A percentile compares a stretch with the other conserved stretches of the same genome.
Evolutionary conservation across 1,140 invertebrate genomes (phyloP).

Genomic region (Olivierus martensii): DNA sequence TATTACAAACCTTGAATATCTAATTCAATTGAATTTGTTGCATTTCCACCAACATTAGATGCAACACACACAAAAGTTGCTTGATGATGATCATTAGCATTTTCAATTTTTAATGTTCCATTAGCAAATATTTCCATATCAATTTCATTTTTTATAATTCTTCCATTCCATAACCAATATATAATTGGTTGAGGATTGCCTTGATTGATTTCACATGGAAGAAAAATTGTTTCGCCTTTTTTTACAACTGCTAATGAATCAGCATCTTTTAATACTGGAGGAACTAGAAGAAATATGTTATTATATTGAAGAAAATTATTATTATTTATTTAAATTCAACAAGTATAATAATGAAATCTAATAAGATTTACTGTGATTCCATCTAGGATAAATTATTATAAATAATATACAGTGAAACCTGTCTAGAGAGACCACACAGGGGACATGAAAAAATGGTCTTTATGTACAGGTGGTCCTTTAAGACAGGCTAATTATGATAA

Average conservation of each 20-base stretch:
- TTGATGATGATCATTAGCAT: conserved; percentile 20
- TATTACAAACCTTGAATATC: conserved; percentile 29
- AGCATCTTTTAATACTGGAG: conserved; percentile 5
- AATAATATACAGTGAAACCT: too few species aligned
- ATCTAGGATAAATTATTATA: too few species aligned
- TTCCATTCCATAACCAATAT: conserved; percentile 3
- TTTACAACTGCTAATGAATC: background rate
- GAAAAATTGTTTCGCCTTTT: conserved; percentile 1
- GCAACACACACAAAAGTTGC: conserved; percentile 33
- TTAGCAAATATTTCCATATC: background rate
- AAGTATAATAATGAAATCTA: too few species aligned
- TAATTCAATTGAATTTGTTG: conserved; percentile 27
- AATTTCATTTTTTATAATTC: background rate
- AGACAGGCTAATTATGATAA: too few species aligned
- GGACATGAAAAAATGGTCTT: too few species aligned
- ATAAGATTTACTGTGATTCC: too few species aligned
- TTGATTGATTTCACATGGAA: conserved; percentile 2
- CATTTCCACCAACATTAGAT: conserved; percentile 32
- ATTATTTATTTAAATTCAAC: too few species aligned
- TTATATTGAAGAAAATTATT: too few species aligned
- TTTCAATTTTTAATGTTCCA: conserved; percentile 6
- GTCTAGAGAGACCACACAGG: too few species aligned
- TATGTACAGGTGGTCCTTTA: too few species aligned
- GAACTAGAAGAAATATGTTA: background rate
- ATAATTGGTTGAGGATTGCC: background rate